Percentiles rank a stretch among this genome's conserved stretches.
These are phyloP conservation scores for Amiota minor DNA, from an alignment of 2,888 invertebrate species.

Conservation along the genomic window DNA sequence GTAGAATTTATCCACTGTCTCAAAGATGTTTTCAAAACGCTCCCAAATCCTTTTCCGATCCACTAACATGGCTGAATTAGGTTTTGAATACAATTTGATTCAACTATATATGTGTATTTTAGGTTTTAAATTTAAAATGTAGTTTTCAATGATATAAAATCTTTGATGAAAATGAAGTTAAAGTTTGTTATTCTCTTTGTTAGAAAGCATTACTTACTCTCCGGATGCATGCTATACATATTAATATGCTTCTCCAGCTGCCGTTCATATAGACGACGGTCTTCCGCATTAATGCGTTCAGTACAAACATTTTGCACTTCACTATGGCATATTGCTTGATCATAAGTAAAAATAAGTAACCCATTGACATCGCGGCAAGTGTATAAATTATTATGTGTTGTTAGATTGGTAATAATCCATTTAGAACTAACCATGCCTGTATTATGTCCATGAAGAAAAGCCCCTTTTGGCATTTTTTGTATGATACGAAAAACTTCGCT, in stretches of 20 bases:
- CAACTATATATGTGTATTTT: too few relatives aligned
- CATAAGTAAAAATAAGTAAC: conserved; percentile 70
- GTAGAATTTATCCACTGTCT: conserved; percentile 74
- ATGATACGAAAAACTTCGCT: conserved; percentile 78
- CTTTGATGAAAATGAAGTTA: neutral
- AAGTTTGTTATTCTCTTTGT: neutral
- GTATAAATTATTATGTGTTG: conserved; percentile 72
- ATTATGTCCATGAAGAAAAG: conserved; percentile 77
- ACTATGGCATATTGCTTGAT: conserved; percentile 66
- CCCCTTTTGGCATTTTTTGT: conserved; percentile 77
- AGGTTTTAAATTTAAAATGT: too few relatives aligned
- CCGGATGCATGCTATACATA: conserved; percentile 76
- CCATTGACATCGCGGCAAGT: conserved; percentile 69
- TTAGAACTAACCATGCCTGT: conserved; percentile 75
- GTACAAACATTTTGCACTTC: conserved; percentile 73
- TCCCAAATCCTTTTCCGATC: conserved; percentile 75
- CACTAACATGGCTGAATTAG: conserved; percentile 62
- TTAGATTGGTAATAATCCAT: conserved; percentile 75
- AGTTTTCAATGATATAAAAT: too few relatives aligned
- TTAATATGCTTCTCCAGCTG: conserved; percentile 77
- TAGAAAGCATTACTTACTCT: conserved; percentile 58
- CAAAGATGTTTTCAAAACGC: conserved; percentile 75
- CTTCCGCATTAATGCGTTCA: conserved; percentile 73
- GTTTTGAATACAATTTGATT: neutral
- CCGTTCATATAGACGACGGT: conserved; percentile 75